These are phyloP conservation scores for Rhadinocentrus ornatus DNA, from an alignment of 2,797 vertebrate species.

Conservation along the genomic window DNA sequence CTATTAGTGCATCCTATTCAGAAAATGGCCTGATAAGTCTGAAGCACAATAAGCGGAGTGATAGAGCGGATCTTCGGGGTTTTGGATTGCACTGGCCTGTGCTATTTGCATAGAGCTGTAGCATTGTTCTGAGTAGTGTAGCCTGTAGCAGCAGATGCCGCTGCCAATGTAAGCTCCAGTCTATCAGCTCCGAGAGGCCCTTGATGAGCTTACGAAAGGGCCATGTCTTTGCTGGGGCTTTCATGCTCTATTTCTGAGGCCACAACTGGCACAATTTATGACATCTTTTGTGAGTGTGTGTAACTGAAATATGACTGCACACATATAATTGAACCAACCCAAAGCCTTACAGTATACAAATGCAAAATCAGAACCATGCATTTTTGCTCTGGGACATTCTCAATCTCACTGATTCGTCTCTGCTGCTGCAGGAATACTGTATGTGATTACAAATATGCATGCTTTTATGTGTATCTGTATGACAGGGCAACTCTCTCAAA, in stretches of 20 bases:
- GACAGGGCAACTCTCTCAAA: slow-evolving; percentile 36
- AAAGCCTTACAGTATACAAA: slow-evolving; percentile 25
- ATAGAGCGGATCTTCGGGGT: slow-evolving; percentile 64
- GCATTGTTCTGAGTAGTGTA: slow-evolving; percentile 63
- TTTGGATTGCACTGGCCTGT: slow-evolving; percentile 57
- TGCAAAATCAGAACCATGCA: slow-evolving; percentile 4
- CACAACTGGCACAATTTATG: slow-evolving; percentile 47
- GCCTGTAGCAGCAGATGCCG: slow-evolving; percentile 29
- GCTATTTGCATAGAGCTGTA: slow-evolving; percentile 36
- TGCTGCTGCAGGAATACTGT: slow-evolving; percentile 17
- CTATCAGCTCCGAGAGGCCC: slow-evolving; percentile 46
- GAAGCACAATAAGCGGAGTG: slow-evolving; percentile 53
- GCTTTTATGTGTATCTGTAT: not conserved
- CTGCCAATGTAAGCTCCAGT: slow-evolving; percentile 42
- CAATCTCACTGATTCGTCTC: slow-evolving; percentile 33
- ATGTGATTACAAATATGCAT: not conserved
- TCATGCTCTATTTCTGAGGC: slow-evolving; percentile 51
- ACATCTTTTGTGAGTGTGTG: slow-evolving; percentile 28
- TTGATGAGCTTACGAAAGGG: slow-evolving; percentile 53
- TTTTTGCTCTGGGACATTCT: slow-evolving; percentile 19
- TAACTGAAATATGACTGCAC: slow-evolving; percentile 10
- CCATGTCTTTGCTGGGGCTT: slow-evolving; percentile 28
- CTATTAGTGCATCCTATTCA: slow-evolving; percentile 70
- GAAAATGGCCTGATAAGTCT: slow-evolving; percentile 63
- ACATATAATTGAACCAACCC: slow-evolving; percentile 14